Conservation (phyloP, 53 echinoderm and acorn worm genomes). For the Henricia sp. region DNA sequence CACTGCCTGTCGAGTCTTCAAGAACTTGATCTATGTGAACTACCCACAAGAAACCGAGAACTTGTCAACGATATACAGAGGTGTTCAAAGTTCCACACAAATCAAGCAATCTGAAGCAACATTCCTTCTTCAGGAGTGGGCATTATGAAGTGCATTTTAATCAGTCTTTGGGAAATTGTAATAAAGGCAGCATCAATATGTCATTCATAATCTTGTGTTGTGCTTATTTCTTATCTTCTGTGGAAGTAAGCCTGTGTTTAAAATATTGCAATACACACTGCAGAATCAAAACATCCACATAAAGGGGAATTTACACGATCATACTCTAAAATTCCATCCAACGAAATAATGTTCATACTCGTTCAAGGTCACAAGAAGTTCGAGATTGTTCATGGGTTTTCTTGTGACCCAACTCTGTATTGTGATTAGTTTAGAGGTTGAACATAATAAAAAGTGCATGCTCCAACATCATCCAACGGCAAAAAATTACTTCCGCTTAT, state of each 20-base stretch:
- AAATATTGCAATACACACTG: too few relatives aligned
- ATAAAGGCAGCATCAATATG: conserved; percentile 49
- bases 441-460: too few relatives aligned
- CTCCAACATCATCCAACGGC: too few relatives aligned
- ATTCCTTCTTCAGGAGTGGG: background rate
- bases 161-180: conserved; percentile 40
- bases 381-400: too few relatives aligned
- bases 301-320: too few relatives aligned
- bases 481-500: too few relatives aligned
- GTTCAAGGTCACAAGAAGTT: too few relatives aligned
- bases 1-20: background rate
- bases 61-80: background rate
- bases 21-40: background rate
- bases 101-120: background rate
- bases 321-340: too few relatives aligned
- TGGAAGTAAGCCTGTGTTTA: background rate
- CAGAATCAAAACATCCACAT: too few relatives aligned
- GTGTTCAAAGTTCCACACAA: background rate
- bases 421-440: too few relatives aligned
- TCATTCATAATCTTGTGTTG: conserved; percentile 14
- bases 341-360: too few relatives aligned
- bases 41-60: background rate
- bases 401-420: too few relatives aligned
- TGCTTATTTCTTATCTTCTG: background rate
- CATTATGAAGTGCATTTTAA: background rate